phyloP scores from a whole-genome alignment of 2,888 invertebrate species.

The Callinectes sapidus region DNA sequence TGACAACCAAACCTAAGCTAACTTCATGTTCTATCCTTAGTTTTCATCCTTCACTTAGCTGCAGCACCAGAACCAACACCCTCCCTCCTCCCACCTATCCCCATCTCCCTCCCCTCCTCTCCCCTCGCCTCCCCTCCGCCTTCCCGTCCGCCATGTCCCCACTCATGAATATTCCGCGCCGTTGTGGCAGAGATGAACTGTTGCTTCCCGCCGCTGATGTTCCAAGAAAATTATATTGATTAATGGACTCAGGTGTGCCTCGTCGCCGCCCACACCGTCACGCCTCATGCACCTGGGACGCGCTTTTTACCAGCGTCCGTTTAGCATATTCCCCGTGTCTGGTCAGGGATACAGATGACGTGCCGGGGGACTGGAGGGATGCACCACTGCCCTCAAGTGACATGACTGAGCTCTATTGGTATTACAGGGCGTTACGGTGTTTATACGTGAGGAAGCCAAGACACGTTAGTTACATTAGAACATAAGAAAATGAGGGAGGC shows the following conservation, averaged over 20 bases:
- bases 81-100: neutral
- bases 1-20: neutral
- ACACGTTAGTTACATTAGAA: neutral
- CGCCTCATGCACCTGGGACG: neutral
- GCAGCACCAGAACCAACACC: neutral
- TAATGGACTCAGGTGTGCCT: slow-evolving; percentile 1
- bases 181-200: slow-evolving; percentile 19
- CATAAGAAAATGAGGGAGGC: no score
- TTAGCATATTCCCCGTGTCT: neutral
- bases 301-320: neutral
- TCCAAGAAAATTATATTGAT: slow-evolving; percentile 26
- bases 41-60: neutral
- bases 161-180: slow-evolving; percentile 26
- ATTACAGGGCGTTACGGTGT: neutral
- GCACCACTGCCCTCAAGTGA: neutral
- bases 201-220: neutral
- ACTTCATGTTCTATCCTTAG: neutral
- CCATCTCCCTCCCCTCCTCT: neutral
- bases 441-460: neutral
- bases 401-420: neutral
- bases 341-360: slow-evolving; percentile 4
- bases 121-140: no score
- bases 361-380: neutral
- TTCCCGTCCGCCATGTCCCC: neutral
- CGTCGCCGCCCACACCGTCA: slow-evolving; percentile 12